Conservation (phyloP, 2,797 vertebrate genomes). For the Hypotaenidia okinawae region DNA sequence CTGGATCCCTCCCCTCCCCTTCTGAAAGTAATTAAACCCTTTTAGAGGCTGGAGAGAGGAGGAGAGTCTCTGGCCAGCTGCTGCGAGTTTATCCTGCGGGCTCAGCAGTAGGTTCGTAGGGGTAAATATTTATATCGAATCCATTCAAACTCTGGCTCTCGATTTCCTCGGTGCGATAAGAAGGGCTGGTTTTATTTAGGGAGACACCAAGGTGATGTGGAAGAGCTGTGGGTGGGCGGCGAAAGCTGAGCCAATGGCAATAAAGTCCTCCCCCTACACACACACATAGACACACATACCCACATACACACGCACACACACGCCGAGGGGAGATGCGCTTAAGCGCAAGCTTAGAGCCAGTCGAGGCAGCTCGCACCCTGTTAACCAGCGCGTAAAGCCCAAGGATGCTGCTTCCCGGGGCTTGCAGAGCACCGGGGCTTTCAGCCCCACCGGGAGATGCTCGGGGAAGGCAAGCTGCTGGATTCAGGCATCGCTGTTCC, state of each 20-base stretch:
- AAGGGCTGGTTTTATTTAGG: constrained; percentile 85
- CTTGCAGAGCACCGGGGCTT: constrained; percentile 51
- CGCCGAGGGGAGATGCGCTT: constrained; percentile 81
- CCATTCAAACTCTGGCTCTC: constrained; percentile 85
- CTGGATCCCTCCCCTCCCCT: constrained; percentile 18
- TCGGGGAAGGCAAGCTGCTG: constrained; percentile 1
- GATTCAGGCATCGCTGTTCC: constrained; percentile 13
- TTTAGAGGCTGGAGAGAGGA: constrained; percentile 3
- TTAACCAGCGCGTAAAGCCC: constrained; percentile 76
- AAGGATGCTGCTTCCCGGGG: constrained; percentile 47
- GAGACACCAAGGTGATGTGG: constrained; percentile 90
- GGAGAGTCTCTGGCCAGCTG: constrained; percentile 66
- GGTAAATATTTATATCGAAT: constrained; percentile 81
- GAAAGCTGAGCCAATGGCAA: constrained; percentile 87
- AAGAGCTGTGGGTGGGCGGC: constrained; percentile 84
- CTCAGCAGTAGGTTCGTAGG: constrained; percentile 65
- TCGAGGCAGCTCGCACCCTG: constrained; percentile 71
- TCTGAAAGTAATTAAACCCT: constrained; percentile 23
- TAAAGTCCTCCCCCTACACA: constrained; percentile 81
- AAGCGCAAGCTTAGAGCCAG: constrained; percentile 72
- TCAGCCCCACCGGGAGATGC: not conserved
- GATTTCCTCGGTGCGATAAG: constrained; percentile 82
- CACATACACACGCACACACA: not conserved
- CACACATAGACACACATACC: constrained; percentile 8
- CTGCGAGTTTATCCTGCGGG: constrained; percentile 72